Evolutionary conservation across 2,797 vertebrate genomes (phyloP).

Genomic region (Leuciscus waleckii): DNA sequence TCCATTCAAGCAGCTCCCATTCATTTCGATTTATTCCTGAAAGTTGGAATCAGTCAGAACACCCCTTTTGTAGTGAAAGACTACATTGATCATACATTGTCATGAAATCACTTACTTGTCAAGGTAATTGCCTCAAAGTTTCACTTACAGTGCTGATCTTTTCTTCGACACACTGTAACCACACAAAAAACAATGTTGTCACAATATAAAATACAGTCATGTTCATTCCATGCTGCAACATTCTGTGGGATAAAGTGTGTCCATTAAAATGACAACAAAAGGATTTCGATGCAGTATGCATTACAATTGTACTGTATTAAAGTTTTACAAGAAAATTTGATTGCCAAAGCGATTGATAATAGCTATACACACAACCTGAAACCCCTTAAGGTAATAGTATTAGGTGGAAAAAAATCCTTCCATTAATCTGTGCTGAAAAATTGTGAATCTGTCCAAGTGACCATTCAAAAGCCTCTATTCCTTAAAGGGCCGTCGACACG

Average conservation of each 20-base stretch:
- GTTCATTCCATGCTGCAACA: background rate
- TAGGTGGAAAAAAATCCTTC: background rate
- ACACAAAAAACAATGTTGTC: conserved; percentile 31
- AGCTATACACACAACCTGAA: background rate
- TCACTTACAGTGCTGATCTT: conserved; percentile 36
- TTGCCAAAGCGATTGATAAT: background rate
- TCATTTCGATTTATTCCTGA: conserved; percentile 39
- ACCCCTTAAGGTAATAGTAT: background rate
- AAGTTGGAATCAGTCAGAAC: conserved; percentile 42
- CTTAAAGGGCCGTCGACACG: background rate
- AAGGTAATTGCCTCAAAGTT: conserved; percentile 71
- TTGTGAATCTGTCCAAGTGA: background rate
- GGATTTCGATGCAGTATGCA: background rate
- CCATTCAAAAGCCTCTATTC: background rate
- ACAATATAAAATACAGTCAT: conserved; percentile 27
- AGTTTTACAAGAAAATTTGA: conserved; percentile 24
- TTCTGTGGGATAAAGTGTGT: conserved; percentile 13
- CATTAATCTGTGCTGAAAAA: background rate
- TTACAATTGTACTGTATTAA: conserved; percentile 1
- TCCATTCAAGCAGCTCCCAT: conserved; percentile 23
- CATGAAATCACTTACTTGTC: conserved; percentile 57
- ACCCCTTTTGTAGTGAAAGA: conserved; percentile 43
- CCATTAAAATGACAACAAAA: conserved; percentile 24
- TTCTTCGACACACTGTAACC: conserved; percentile 25
- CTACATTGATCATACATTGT: conserved; percentile 68